Evolutionary conservation across 2,113 vertebrate genomes (phyloP), one percentile per base, ranked within the genome.

Genomic region (Tympanuchus pallidicinctus): DNA sequence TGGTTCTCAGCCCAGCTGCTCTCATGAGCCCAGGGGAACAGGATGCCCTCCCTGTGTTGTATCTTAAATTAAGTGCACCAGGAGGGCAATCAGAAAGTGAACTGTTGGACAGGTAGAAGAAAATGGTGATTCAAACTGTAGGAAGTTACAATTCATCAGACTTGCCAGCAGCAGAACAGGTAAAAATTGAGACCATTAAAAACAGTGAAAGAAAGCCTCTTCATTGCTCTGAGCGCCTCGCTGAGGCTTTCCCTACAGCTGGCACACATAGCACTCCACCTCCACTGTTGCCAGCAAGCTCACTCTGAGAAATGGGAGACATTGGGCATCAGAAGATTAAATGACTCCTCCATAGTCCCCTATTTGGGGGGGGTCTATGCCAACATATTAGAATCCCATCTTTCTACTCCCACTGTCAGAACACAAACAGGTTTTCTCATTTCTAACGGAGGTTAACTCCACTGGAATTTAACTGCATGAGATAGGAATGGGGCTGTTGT

Each of bases 31-130:
- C 34, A 38, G 11, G 25, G 11, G 19, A 20, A 19, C 59, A 67
- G 54, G 15, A 40, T 3, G 5, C 11, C 6, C 21, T 56, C 56
- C 3, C 0, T 21, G 22, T 50, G 36, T 24, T 27, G 0, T 30
- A 73, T 56, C 73, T 69, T 27, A 78, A 82, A 27, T 3, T 27
- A 78, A 82, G 24, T 3, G 2, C 14, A 60, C 48, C 17, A 11
- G n/a, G 42, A 83, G n/a, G 52, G 38, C 5, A 12, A 21, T 21
- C 79, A 74, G 73, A 69, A 86, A 64, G 36, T 9, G 28, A 89
- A n/a, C 25, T 83, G 7, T 56, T 34, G 71, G 61, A 90, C 43
- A 82, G 30, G 48, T 22, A 52, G 45, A 87, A 82, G 45, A 48
- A 15, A 20, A 63, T 15, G 16, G 50, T 66, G 25, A 64, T 40